Evolutionary conservation across 30 jellyfish, hydroid and myxozoan genomes (phyloP).

Genomic region (Aurelia aurita): DNA sequence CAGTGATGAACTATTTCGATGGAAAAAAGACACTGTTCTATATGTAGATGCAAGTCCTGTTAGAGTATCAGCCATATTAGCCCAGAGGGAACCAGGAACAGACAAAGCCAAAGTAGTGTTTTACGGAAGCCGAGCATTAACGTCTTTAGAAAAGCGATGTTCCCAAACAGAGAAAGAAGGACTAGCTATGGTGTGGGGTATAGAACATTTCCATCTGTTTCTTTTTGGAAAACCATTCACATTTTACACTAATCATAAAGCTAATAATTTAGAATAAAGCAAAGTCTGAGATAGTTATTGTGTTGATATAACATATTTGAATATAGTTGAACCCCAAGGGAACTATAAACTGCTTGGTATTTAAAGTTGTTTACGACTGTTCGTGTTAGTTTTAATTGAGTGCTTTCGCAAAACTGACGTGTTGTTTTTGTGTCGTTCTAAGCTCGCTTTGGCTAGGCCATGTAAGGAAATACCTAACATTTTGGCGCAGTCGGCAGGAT

Average conservation of each 20-base stretch:
- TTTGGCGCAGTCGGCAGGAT: too few species aligned
- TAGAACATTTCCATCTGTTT: conserved; percentile 24
- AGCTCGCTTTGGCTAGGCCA: too few species aligned
- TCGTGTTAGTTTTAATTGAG: too few species aligned
- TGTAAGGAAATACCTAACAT: too few species aligned
- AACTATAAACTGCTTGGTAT: too few species aligned
- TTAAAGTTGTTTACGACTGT: too few species aligned
- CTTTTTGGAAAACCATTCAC: conserved; percentile 17
- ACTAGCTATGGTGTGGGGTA: conserved; percentile 41
- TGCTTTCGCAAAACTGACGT: too few species aligned
- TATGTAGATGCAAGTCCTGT: conserved; percentile 63
- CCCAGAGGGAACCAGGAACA: conserved; percentile 2
- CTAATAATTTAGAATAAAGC: conserved; percentile 7
- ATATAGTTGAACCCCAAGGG: too few species aligned
- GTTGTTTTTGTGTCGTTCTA: too few species aligned
- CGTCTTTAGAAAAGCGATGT: conserved; percentile 28
- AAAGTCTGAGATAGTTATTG: too few species aligned
- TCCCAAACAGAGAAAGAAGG: conserved; percentile 64
- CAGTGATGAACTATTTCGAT: conserved; percentile 46
- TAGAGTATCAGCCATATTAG: conserved; percentile 51
- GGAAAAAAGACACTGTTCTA: conserved; percentile 17
- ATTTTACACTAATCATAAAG: conserved; percentile 41
- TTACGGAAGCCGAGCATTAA: conserved; percentile 20
- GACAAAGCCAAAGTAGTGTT: conserved; percentile 6
- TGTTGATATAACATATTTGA: too few species aligned